phyloP scores from a whole-genome alignment of 1,140 invertebrate species.

The Polypedilum pembai region DNA sequence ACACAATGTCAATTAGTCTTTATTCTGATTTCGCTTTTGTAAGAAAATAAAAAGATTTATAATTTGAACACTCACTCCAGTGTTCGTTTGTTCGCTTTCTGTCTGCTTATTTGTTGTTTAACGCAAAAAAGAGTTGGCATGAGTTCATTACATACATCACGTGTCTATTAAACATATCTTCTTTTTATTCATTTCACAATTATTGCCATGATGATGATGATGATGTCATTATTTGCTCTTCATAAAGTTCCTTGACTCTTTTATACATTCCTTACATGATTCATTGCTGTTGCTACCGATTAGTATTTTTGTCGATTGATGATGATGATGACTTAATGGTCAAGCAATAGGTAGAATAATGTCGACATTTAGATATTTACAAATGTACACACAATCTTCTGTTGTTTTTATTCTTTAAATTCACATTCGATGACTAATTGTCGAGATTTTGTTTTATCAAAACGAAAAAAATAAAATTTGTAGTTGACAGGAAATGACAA shows the following conservation, averaged over 20 bases:
- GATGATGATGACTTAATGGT: not conserved
- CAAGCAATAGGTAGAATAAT: not conserved
- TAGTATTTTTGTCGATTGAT: not conserved
- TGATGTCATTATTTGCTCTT: not conserved
- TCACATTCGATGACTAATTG: not conserved
- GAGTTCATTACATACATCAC: not conserved
- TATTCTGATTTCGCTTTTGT: too few relatives aligned
- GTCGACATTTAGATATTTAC: conserved; percentile 10
- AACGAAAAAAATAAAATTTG: not conserved
- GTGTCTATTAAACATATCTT: not conserved
- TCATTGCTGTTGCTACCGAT: not conserved
- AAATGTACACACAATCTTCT: not conserved
- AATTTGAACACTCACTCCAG: too few relatives aligned
- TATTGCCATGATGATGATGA: not conserved
- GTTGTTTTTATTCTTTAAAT: not conserved
- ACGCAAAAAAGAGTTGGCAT: too few relatives aligned
- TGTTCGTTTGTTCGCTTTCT: too few relatives aligned
- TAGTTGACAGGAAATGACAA: not conserved
- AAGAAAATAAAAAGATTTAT: too few relatives aligned
- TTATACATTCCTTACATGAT: not conserved
- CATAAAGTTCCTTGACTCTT: conserved; percentile 5
- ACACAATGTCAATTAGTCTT: too few relatives aligned
- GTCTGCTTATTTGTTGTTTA: too few relatives aligned
- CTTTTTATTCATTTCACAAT: not conserved
- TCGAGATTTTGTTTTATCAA: not conserved